phyloP scores from a whole-genome alignment of 2,888 invertebrate species.

The Cheilosia vernalis region DNA sequence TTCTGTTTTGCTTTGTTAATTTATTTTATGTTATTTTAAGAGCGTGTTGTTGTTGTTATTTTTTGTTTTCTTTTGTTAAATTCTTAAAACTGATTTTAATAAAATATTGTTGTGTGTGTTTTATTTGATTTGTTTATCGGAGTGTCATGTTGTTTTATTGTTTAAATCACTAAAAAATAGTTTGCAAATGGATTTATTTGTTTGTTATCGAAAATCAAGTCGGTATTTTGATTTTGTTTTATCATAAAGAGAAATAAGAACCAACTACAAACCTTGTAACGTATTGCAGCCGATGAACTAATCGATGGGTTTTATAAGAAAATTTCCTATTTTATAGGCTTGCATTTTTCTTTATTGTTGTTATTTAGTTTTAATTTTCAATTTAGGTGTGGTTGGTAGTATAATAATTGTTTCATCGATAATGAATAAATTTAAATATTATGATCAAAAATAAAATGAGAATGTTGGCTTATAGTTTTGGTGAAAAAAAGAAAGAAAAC shows the following conservation, averaged over 20 bases:
- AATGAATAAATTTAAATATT: conserved; percentile 1
- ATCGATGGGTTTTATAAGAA: conserved; percentile 76
- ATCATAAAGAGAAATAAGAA: conserved; percentile 39
- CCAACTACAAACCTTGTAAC: conserved; percentile 51
- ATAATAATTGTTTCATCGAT: conserved; percentile 7
- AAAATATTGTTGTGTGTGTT: conserved; percentile 52
- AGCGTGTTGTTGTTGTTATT: conserved; percentile 21
- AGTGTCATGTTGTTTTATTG: conserved; percentile 69
- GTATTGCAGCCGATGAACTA: conserved; percentile 72
- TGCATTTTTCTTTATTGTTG: conserved; percentile 11
- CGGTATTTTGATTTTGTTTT: conserved; percentile 29
- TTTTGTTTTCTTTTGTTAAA: conserved; percentile 9
- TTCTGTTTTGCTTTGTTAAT: conserved; percentile 50
- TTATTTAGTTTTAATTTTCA: conserved; percentile 27
- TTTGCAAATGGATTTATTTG: conserved; percentile 59
- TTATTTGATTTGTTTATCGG: conserved; percentile 42
- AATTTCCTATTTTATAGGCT: conserved; percentile 59
- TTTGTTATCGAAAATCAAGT: conserved; percentile 56
- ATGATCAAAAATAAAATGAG: conserved; percentile 23
- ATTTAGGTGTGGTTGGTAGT: conserved; percentile 26
- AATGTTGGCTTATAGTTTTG: conserved; percentile 24
- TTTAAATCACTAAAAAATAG: conserved; percentile 71
- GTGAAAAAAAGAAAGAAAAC: conserved; percentile 24
- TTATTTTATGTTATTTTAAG: conserved; percentile 24
- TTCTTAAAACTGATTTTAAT: conserved; percentile 33